These are phyloP conservation scores for Piscicola geometra DNA, from an alignment of 2,888 invertebrate genomes.

Conservation along the genomic window DNA sequence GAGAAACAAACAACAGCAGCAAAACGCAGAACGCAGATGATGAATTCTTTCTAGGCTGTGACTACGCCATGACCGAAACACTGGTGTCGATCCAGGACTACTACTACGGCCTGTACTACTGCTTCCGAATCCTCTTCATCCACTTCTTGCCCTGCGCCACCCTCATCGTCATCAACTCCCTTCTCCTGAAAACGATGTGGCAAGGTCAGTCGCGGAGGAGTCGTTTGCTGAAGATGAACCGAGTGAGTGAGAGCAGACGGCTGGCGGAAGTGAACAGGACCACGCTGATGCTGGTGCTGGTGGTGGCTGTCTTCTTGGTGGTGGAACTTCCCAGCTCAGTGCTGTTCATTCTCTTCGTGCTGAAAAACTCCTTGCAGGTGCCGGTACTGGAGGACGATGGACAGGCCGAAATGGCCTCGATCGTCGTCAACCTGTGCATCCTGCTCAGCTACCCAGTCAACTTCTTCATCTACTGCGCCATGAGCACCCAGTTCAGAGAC, in stretches of 20 bases:
- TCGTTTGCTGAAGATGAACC: conserved; percentile 72
- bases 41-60: conserved; percentile 27
- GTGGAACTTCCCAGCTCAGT: conserved; percentile 58
- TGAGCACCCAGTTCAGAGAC: conserved; percentile 87
- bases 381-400: background rate
- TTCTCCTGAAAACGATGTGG: conserved; percentile 78
- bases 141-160: conserved; percentile 82
- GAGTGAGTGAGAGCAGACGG: conserved; percentile 53
- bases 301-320: conserved; percentile 57
- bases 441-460: conserved; percentile 86
- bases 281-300: conserved; percentile 43
- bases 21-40: too few relatives aligned
- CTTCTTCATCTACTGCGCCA: conserved; percentile 90
- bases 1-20: background rate
- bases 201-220: conserved; percentile 75
- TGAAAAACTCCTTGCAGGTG: conserved; percentile 55
- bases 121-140: conserved; percentile 84
- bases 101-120: conserved; percentile 71
- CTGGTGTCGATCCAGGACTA: background rate
- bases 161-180: conserved; percentile 78
- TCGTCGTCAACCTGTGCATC: conserved; percentile 81
- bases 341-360: conserved; percentile 68
- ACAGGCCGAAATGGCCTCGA: conserved; percentile 43
- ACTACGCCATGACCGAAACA: background rate
- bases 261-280: conserved; percentile 53